Evolutionary conservation across 2,888 invertebrate genomes (phyloP).

Genomic region (Labia minor): DNA sequence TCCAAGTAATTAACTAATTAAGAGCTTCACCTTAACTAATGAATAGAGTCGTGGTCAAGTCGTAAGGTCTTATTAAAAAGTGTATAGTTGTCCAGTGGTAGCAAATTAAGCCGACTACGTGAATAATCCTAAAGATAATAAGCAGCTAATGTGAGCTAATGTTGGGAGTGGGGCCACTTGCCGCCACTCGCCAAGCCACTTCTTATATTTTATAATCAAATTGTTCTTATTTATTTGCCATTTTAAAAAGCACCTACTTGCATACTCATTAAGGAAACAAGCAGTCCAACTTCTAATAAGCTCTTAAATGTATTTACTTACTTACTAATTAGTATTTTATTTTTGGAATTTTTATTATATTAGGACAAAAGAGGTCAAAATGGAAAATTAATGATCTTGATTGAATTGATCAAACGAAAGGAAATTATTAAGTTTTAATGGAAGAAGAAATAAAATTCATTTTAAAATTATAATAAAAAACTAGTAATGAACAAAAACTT

Average conservation of each 20-base stretch:
- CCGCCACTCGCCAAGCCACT: background rate
- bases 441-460: too few species aligned
- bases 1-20: background rate
- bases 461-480: too few species aligned
- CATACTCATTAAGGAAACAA: background rate
- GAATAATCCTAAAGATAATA: constrained; percentile 4
- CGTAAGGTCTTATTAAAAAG: background rate
- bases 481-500: too few species aligned
- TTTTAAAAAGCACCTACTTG: background rate
- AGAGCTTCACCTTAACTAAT: background rate
- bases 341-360: too few species aligned
- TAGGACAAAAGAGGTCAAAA: too few species aligned
- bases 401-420: too few species aligned
- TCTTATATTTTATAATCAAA: background rate
- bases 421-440: too few species aligned
- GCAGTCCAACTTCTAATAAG: too few species aligned
- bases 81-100: background rate
- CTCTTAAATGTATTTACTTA: too few species aligned
- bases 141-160: constrained; percentile 13
- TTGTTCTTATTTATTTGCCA: background rate
- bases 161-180: background rate
- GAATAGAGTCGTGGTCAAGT: background rate
- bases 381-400: too few species aligned
- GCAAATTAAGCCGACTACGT: constrained; percentile 4
- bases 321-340: too few species aligned